Base-by-base conservation (phyloP, 2,797 vertebrate genomes). In the Brachyrhaphis roseni region DNA sequence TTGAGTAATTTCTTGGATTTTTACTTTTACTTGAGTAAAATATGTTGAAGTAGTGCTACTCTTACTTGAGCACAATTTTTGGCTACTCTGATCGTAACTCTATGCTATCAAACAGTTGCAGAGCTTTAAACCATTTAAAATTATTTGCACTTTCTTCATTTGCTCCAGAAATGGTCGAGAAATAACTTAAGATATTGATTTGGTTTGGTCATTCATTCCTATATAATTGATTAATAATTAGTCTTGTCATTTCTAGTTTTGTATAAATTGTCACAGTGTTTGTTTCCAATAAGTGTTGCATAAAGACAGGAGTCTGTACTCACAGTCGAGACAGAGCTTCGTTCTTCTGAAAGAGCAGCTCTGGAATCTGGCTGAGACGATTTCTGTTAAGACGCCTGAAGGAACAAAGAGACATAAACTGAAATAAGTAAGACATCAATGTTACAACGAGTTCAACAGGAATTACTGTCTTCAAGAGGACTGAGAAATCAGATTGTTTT, bases 331-430 rank as follows among this genome's bases (percentile, higher is more conserved):
- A 97, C 79, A 99, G 93, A 0, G 93, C 96, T 83, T 97, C 97
- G 51, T 98, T 99, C 89, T 98, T 97, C 94, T 98, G 97, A 86
- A 98, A 98, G 70, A 99, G 96, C 57, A 99, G 95, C 83, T 98
- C 98, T 0, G 97, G 97, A 70, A 98, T 80, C 2, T 91, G 90
- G 43, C 96, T 96, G 72, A 98, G 96, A 84, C 94, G 97, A 85
- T 98, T 98, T 85, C 96, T 96, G 94, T 98, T 98, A 83, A 98
- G 95, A 2, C 98, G 97, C 18, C 98, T 98, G 46, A 4, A 90
- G 43, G 5, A 46, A 81, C 0, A 77, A 88, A 74, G 7, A 78
- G 4, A 51, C 39, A 70, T 1, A 43, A 70, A 7, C 66, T 15
- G 51, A 55, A 8, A 76, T 74, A 36, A 75, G 39, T 16, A 8